Conservation (phyloP, 2,888 invertebrate genomes). For the Biston stratarius region DNA sequence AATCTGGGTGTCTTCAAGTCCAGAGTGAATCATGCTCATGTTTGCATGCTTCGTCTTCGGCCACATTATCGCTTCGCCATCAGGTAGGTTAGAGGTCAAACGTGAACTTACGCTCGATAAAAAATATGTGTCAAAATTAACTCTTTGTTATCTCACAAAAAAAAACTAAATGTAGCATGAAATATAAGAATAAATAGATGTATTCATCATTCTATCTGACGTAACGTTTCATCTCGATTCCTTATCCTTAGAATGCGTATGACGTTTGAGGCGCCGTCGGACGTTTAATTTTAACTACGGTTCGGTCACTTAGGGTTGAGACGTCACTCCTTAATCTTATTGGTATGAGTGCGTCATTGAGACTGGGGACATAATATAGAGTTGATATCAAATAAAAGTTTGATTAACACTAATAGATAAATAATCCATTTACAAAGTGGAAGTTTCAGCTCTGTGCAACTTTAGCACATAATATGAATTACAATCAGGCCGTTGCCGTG, state of each 20-base stretch:
- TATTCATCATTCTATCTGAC: conserved; percentile 10
- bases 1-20: too few species aligned
- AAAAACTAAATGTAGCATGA: not conserved
- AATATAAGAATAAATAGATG: not conserved
- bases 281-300: conserved; percentile 58
- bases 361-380: conserved; percentile 50
- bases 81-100: too few species aligned
- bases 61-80: too few species aligned
- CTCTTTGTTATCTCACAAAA: too few species aligned
- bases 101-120: too few species aligned
- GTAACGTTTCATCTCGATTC: conserved; percentile 15
- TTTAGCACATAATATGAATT: not conserved
- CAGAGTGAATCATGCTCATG: too few species aligned
- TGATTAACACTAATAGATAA: too few species aligned
- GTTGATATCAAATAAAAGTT: conserved; percentile 41
- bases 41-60: too few species aligned
- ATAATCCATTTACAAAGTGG: not conserved
- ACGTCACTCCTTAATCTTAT: conserved; percentile 70
- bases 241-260: conserved; percentile 1
- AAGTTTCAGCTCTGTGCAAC: not conserved
- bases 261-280: conserved; percentile 36
- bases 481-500: too few species aligned
- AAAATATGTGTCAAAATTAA: too few species aligned
- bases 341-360: conserved; percentile 64
- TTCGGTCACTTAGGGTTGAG: conserved; percentile 61